phyloP scores from a whole-genome alignment of 2,888 invertebrate species.

The Cheiracanthium punctorium region DNA sequence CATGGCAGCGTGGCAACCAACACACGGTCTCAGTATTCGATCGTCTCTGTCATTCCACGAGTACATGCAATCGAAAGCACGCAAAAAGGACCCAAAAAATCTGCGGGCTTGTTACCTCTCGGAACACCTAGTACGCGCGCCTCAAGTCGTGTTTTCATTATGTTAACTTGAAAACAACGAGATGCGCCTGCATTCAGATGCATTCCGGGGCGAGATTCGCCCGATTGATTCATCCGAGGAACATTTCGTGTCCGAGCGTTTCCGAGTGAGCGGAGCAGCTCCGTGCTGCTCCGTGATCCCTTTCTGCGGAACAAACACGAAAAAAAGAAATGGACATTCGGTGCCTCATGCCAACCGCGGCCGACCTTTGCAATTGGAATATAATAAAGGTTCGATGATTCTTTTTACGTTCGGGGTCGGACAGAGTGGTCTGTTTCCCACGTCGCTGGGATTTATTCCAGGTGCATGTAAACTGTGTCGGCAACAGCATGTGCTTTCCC shows the following conservation, averaged over 20 bases:
- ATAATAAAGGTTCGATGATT: constrained; percentile 53
- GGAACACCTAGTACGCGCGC: too few species aligned
- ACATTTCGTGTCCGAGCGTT: too few species aligned
- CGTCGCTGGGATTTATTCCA: constrained; percentile 29
- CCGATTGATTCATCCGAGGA: too few species aligned
- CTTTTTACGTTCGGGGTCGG: constrained; percentile 4
- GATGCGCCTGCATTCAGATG: too few species aligned
- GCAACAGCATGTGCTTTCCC: not conserved
- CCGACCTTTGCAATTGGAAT: constrained; percentile 53
- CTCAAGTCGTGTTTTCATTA: too few species aligned
- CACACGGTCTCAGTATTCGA: constrained; percentile 59
- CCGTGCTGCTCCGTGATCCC: constrained; percentile 17
- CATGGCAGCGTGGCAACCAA: constrained; percentile 61
- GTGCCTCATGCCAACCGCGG: constrained; percentile 44
- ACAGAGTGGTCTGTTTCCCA: constrained; percentile 40
- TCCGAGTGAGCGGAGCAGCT: too few species aligned
- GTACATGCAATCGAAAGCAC: constrained; percentile 11
- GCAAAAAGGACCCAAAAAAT: constrained; percentile 31
- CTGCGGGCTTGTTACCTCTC: too few species aligned
- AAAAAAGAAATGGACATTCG: constrained; percentile 24
- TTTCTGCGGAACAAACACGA: constrained; percentile 16
- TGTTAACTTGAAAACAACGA: too few species aligned
- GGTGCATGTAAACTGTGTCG: constrained; percentile 6
- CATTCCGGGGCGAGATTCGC: too few species aligned
- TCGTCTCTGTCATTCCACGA: constrained; percentile 55